phyloP scores from a whole-genome alignment of 2,888 invertebrate species.

The Capitulum mitella region DNA sequence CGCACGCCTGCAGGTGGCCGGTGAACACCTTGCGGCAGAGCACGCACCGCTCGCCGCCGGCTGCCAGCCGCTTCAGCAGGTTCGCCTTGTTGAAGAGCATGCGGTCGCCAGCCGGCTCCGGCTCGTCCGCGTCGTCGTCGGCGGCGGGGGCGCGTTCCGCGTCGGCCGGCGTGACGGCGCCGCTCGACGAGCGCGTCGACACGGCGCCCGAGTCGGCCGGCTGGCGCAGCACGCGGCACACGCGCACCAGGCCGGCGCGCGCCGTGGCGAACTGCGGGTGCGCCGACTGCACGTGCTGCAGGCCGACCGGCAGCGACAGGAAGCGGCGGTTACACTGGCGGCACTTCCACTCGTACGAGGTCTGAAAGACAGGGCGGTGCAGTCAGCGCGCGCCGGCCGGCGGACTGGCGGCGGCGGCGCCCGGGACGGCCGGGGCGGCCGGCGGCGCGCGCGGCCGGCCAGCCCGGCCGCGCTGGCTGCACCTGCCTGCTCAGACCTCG shows the following conservation, averaged over 20 bases:
- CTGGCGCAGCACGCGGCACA: constrained; percentile 18
- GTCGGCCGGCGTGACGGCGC: background rate
- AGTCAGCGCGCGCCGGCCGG: background rate
- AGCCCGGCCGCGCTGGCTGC: background rate
- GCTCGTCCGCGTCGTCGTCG: background rate
- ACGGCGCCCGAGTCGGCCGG: background rate
- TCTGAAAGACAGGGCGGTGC: constrained; percentile 20
- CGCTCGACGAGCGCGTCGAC: background rate
- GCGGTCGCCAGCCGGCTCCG: background rate
- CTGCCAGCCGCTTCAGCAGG: background rate
- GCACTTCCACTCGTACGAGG: constrained; percentile 31
- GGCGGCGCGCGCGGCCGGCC: background rate
- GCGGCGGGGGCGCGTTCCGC: background rate
- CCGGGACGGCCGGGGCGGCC: background rate
- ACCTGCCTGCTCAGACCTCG: background rate
- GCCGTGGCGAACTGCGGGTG: constrained; percentile 16
- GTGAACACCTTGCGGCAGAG: background rate
- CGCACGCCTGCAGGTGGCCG: constrained; percentile 8
- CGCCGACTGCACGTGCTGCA: constrained; percentile 21
- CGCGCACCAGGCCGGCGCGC: constrained; percentile 23
- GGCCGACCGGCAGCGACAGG: constrained; percentile 23
- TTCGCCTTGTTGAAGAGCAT: constrained; percentile 4
- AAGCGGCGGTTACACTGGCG: constrained; percentile 24
- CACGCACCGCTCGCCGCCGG: constrained; percentile 2
- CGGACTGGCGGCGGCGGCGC: background rate